Conservation (phyloP, 2,797 vertebrate genomes). For the Cirrhinus mrigala region DNA sequence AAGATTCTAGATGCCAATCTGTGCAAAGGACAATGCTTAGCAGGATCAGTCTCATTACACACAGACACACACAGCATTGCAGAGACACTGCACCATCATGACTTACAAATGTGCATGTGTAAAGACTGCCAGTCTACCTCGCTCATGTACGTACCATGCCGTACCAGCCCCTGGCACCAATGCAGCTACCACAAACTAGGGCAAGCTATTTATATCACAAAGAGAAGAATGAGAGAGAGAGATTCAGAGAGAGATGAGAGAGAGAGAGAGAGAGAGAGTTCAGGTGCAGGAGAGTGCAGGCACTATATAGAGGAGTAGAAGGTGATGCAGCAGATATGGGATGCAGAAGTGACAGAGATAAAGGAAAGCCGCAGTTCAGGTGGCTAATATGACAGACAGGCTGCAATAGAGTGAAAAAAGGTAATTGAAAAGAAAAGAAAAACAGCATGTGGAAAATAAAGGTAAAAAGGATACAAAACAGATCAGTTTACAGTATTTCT, state of each 20-base stretch:
- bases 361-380: constrained; percentile 38
- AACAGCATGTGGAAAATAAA: not conserved
- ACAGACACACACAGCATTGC: constrained; percentile 8
- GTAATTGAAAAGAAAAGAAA: not conserved
- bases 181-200: constrained; percentile 85
- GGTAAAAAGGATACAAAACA: not conserved
- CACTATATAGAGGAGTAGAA: constrained; percentile 32
- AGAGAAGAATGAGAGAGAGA: constrained; percentile 54
- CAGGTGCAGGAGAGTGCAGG: constrained; percentile 52
- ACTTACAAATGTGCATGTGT: constrained; percentile 29
- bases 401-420: not conserved
- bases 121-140: constrained; percentile 47
- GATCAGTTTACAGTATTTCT: not conserved
- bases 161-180: constrained; percentile 72
- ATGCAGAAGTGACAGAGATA: constrained; percentile 44
- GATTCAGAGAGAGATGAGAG: constrained; percentile 58
- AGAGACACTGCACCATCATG: constrained; percentile 30
- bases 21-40: not conserved
- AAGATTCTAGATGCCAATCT: not conserved
- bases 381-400: constrained; percentile 54
- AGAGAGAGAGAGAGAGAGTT: constrained; percentile 30
- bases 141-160: constrained; percentile 43
- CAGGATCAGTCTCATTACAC: not conserved
- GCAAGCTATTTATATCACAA: constrained; percentile 84
- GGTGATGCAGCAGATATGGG: constrained; percentile 55